Evolutionary conservation across 2,888 invertebrate genomes (phyloP).

Genomic region (Leptopilina drosophilae): DNA sequence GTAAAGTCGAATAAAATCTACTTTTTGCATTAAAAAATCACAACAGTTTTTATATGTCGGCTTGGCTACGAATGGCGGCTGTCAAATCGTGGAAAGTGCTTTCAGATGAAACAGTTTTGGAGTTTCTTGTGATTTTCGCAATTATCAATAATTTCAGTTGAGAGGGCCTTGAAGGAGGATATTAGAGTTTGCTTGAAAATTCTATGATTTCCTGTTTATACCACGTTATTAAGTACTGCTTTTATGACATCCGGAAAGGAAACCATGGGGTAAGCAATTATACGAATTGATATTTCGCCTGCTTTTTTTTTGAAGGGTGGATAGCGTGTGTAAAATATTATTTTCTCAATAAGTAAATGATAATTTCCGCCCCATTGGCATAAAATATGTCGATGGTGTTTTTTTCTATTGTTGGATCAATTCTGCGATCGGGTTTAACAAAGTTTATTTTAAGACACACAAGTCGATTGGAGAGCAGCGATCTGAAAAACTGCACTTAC

Average conservation of each 20-base stretch:
- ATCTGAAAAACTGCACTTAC: slow-evolving; percentile 23
- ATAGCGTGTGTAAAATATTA: slow-evolving; percentile 47
- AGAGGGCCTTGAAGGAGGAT: not conserved
- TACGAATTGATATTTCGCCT: slow-evolving; percentile 65
- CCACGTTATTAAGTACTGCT: slow-evolving; percentile 57
- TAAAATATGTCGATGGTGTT: not conserved
- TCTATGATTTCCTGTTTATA: slow-evolving; percentile 67
- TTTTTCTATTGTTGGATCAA: slow-evolving; percentile 21
- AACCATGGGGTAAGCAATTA: slow-evolving; percentile 86
- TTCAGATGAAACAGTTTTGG: slow-evolving; percentile 41
- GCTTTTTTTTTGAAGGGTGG: slow-evolving; percentile 71
- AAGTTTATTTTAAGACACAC: slow-evolving; percentile 43
- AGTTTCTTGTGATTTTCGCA: slow-evolving; percentile 12
- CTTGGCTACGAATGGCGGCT: slow-evolving; percentile 67
- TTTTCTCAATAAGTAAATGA: slow-evolving; percentile 9
- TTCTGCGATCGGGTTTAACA: slow-evolving; percentile 20
- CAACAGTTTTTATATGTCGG: slow-evolving; percentile 46
- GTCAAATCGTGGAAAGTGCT: slow-evolving; percentile 70
- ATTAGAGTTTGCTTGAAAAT: slow-evolving; percentile 56
- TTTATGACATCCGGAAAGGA: slow-evolving; percentile 89
- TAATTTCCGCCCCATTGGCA: not conserved
- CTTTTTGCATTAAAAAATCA: slow-evolving; percentile 48
- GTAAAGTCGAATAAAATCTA: slow-evolving; percentile 51
- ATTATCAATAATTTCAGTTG: slow-evolving; percentile 6
- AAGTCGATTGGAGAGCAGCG: slow-evolving; percentile 30